A percentile compares a stretch with the other conserved stretches of the same genome.
phyloP scores from a whole-genome alignment of 2,888 invertebrate genomes.

The Loripinus fragilis region DNA sequence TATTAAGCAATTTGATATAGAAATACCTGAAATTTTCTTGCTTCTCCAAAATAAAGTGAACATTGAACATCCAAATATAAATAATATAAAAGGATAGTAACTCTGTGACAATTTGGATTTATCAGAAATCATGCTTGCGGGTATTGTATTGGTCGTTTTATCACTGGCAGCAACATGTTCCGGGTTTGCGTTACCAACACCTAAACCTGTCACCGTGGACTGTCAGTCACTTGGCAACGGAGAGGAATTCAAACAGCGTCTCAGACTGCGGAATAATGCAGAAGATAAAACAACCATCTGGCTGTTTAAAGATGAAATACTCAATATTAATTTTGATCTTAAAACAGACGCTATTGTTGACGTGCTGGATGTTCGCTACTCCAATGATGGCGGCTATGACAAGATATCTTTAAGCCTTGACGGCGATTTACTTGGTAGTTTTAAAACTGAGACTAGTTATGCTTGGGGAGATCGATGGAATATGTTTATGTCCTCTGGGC shows the following conservation, averaged over 20 bases:
- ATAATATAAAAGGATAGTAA: too few relatives aligned
- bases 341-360: slow-evolving; percentile 37
- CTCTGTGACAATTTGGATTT: too few relatives aligned
- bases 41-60: too few relatives aligned
- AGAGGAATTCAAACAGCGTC: slow-evolving; percentile 42
- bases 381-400: slow-evolving; percentile 61
- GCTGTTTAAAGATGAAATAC: slow-evolving; percentile 59
- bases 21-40: too few relatives aligned
- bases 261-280: slow-evolving; percentile 48
- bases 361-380: slow-evolving; percentile 52
- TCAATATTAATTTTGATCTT: slow-evolving; percentile 52
- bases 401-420: slow-evolving; percentile 44
- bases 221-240: slow-evolving; percentile 45
- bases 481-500: slow-evolving; percentile 53
- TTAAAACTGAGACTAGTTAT: slow-evolving; percentile 38
- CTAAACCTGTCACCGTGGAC: slow-evolving; percentile 51
- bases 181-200: slow-evolving; percentile 6
- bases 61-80: too few relatives aligned
- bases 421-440: slow-evolving; percentile 38
- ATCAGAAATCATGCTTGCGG: too few relatives aligned
- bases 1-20: too few relatives aligned
- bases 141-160: too few relatives aligned
- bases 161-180: not conserved
- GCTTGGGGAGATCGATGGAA: slow-evolving; percentile 59
- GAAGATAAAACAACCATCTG: slow-evolving; percentile 55